These are phyloP conservation scores for Neoaliturus tenellus DNA, from an alignment of 2,888 invertebrate species.

Conservation along the genomic window DNA sequence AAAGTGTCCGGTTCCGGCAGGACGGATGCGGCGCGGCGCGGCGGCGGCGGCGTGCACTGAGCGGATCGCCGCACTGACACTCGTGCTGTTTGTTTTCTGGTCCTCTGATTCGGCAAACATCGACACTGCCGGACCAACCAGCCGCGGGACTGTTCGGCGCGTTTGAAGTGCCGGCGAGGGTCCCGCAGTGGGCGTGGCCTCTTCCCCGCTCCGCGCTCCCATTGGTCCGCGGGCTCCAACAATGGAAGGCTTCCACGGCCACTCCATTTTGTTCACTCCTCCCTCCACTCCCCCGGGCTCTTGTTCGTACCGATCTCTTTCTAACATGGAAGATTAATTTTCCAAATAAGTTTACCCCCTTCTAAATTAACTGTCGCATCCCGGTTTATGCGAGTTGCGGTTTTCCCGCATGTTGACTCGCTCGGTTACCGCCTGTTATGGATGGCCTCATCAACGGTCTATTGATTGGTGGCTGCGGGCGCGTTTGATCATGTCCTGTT, in stretches of 20 bases:
- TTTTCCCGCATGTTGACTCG: slow-evolving; percentile 27
- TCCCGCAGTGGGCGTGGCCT: slow-evolving; percentile 17
- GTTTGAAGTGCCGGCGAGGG: slow-evolving; percentile 48
- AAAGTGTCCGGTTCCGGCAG: background rate
- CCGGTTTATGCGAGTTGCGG: slow-evolving; percentile 34
- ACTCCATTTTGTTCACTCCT: slow-evolving; percentile 55
- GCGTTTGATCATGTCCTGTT: slow-evolving; percentile 3
- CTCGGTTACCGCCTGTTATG: slow-evolving; percentile 24
- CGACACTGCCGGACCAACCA: slow-evolving; percentile 50
- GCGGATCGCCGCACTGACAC: slow-evolving; percentile 49
- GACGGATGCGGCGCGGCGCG: slow-evolving; percentile 34
- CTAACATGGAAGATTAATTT: slow-evolving; percentile 43
- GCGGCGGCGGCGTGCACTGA: slow-evolving; percentile 24
- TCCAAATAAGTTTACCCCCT: slow-evolving; percentile 49
- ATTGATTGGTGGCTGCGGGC: slow-evolving; percentile 28
- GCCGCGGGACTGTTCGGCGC: slow-evolving; percentile 53
- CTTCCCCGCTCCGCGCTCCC: background rate
- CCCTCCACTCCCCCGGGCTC: background rate
- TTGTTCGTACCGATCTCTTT: slow-evolving; percentile 20
- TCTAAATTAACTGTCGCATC: slow-evolving; percentile 47
- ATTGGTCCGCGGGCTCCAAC: slow-evolving; percentile 41
- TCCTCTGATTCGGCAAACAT: slow-evolving; percentile 53
- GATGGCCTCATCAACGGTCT: slow-evolving; percentile 27
- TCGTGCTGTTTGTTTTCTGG: slow-evolving; percentile 56
- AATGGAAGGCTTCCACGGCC: slow-evolving; percentile 46